These are phyloP conservation scores for Neotragus moschatus DNA, from an alignment of 2,113 vertebrate genomes.

Conservation along the genomic window DNA sequence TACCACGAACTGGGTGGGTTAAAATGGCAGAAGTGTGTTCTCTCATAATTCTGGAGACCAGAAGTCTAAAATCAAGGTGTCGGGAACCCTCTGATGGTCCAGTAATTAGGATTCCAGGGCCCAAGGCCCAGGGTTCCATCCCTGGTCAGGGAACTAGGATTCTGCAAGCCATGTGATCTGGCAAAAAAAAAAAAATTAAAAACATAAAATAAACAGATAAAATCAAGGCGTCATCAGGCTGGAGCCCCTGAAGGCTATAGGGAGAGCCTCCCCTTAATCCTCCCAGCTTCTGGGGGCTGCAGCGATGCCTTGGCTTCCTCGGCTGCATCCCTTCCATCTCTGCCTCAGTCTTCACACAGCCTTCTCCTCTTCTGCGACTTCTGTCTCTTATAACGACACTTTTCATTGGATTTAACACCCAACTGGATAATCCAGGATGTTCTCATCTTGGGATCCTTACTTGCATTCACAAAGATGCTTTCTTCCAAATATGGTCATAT, in stretches of 20 bases:
- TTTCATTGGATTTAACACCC: neutral
- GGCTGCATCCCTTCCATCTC: neutral
- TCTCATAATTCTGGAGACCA: neutral
- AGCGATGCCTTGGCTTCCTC: neutral
- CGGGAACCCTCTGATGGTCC: neutral
- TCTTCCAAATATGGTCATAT: neutral
- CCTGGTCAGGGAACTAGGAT: neutral
- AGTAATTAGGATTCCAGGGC: neutral
- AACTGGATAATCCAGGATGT: neutral
- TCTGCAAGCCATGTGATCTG: too few species aligned
- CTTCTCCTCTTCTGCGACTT: neutral
- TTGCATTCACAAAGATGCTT: neutral
- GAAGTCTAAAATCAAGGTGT: neutral
- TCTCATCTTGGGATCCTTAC: neutral
- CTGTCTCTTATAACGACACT: neutral
- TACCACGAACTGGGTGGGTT: neutral
- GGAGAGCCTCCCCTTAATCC: neutral
- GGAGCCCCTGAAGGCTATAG: accelerated
- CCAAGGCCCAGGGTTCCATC: neutral
- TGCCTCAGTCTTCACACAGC: neutral
- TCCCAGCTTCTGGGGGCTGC: neutral
- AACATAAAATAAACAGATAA: neutral
- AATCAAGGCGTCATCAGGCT: neutral
- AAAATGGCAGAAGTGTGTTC: neutral
- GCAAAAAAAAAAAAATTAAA: neutral